These are phyloP conservation scores for Meriones psammophilus DNA, from an alignment of 2,797 vertebrate genomes.

Conservation along the genomic window DNA sequence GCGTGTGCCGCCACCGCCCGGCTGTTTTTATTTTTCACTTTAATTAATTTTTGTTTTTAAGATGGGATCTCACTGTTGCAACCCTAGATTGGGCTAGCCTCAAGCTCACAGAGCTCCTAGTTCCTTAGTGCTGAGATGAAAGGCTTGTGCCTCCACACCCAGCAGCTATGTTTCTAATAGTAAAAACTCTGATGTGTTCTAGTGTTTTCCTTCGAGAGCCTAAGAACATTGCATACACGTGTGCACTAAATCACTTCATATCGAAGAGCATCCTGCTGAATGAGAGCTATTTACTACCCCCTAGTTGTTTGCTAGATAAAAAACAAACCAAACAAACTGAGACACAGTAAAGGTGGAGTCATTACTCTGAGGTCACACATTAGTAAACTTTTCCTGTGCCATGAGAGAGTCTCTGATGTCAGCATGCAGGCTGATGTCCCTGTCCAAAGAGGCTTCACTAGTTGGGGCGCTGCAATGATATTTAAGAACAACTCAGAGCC, in stretches of 20 bases:
- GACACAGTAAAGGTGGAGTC: background rate
- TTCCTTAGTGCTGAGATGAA: background rate
- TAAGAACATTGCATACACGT: background rate
- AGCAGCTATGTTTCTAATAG: background rate
- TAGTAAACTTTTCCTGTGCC: background rate
- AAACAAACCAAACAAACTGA: background rate
- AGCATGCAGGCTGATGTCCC: background rate
- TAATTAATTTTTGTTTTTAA: too few relatives aligned
- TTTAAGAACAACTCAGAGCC: background rate
- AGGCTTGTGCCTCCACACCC: background rate
- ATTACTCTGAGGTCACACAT: background rate
- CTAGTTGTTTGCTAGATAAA: background rate
- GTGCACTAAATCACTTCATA: background rate
- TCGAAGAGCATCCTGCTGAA: background rate
- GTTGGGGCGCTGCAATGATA: too few relatives aligned
- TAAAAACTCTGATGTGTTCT: background rate
- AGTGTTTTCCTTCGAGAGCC: background rate
- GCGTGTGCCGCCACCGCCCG: rapidly evolving
- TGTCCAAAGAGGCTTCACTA: background rate
- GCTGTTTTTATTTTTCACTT: too few relatives aligned
- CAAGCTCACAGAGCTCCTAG: background rate
- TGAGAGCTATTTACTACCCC: background rate
- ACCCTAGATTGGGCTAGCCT: background rate
- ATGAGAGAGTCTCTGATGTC: background rate
- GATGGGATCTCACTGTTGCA: too few relatives aligned